Base-by-base conservation (phyloP, 92 coral and sea anemone genomes). In the Palythoa grandiflora region DNA sequence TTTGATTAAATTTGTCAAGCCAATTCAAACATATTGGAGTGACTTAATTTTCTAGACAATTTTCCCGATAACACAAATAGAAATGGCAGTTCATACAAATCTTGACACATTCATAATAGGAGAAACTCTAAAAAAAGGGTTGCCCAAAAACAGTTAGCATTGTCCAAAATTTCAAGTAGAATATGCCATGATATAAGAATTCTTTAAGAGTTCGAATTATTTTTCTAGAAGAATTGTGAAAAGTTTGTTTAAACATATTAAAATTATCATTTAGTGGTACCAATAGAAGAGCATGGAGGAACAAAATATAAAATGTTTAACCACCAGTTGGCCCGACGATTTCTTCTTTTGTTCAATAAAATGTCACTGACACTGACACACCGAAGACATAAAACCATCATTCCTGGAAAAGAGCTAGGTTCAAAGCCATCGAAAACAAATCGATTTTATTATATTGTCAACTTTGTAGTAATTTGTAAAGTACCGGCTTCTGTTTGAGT, bases 51-150 rank as follows among this genome's bases (percentile, higher is more conserved):
- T 15, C 16, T 9, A 8, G n/a, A 63, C 10, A 21, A 17, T 9
- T 63, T 63, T n/a, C 36, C 70, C 70, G 20, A 0, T 17, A 63
- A 63, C 70, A 63, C 21, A 63, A 63, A 3, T 63, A 9, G 35
- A 63, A 6, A 59, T 59, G 9, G 7, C 20, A 17, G 20, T 63
- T 63, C n/a, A 21, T 63, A 63, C 70, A 63, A 63, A 63, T 63
- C 9, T 63, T 63, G n/a, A 9, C 37, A n/a, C 70, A 77, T 3
- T 9, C 10, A 70, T 38, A 70, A 4, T 38, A 36, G 15, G 48
- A 70, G 16, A 14, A 9, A 44, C 35, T 54, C 68, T 53, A 68
- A 37, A 79, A 63, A 80, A 80, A 80, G 60, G 6, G 65, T 21
- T 70, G 35, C 17, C 80, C 20, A 63, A 80, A 65, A 61, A 63